These are phyloP conservation scores for Neodontobutis hainanensis DNA, from an alignment of 2,113 vertebrate species.

Conservation along the genomic window DNA sequence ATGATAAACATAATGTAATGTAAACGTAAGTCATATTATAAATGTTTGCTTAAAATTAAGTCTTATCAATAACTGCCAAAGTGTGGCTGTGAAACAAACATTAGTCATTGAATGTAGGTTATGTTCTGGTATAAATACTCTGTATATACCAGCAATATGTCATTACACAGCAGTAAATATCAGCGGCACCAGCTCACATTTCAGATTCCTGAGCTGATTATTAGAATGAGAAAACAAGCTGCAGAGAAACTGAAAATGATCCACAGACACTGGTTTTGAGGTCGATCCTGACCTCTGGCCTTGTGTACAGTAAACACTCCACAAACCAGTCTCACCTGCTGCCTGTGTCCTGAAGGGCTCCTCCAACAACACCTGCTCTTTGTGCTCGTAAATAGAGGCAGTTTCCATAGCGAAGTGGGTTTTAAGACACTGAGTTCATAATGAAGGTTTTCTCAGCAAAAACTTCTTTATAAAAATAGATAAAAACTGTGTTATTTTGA, in stretches of 20 bases:
- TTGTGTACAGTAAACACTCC: constrained; percentile 6
- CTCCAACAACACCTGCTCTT: constrained; percentile 3
- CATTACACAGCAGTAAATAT: not conserved
- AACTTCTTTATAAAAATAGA: fast-evolving
- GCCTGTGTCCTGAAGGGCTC: not conserved
- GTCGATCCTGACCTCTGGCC: constrained; percentile 9
- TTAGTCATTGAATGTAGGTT: too few species aligned
- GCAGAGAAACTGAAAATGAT: constrained; percentile 13
- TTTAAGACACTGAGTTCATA: constrained; percentile 14
- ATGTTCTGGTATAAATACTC: too few species aligned
- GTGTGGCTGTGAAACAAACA: too few species aligned
- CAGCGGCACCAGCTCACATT: not conserved
- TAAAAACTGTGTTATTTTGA: not conserved
- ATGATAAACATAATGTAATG: too few species aligned
- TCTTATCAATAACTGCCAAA: too few species aligned
- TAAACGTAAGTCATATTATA: too few species aligned
- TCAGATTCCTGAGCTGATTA: constrained; percentile 25
- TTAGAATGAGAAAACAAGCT: not conserved
- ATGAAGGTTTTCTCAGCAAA: constrained; percentile 10
- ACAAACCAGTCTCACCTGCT: not conserved
- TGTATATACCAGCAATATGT: not conserved
- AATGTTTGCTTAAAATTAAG: too few species aligned
- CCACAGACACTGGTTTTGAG: not conserved
- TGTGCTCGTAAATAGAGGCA: constrained; percentile 26
- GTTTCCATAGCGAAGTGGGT: constrained; percentile 23